Conservation (phyloP, 1,140 invertebrate species). For the Drosophila neocordata region DNA sequence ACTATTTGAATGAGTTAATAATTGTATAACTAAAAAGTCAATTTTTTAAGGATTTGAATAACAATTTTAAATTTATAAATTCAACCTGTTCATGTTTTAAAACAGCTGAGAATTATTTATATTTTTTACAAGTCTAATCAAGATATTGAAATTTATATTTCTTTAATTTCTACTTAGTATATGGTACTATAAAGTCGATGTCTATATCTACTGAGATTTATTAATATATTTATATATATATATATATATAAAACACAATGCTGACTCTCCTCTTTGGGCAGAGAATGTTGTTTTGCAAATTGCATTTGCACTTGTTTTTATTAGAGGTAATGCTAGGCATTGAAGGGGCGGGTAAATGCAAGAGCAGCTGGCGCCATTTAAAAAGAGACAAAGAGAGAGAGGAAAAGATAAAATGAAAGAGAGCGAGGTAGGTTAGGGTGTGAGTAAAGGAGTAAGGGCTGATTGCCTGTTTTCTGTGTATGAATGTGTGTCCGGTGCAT, state of each 20-base stretch:
- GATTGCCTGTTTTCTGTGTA: constrained; percentile 52
- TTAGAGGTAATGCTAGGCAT: constrained; percentile 21
- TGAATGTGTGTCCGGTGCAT: constrained; percentile 71
- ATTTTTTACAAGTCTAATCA: no score
- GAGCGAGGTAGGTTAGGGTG: constrained; percentile 1
- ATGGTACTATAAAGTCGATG: no score
- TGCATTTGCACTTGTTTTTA: constrained; percentile 79
- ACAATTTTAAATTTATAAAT: no score
- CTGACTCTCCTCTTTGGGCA: constrained; percentile 7
- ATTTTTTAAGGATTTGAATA: no score
- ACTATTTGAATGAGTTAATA: no score
- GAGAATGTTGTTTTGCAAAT: constrained; percentile 67
- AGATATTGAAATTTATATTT: no score
- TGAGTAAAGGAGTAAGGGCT: background rate
- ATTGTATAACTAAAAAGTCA: no score
- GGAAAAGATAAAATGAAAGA: background rate
- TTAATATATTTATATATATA: background rate
- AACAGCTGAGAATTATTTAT: no score
- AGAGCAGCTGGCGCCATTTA: constrained; percentile 51
- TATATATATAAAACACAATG: background rate
- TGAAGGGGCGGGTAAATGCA: constrained; percentile 10
- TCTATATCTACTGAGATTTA: background rate
- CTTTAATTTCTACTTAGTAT: no score
- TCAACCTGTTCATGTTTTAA: no score
- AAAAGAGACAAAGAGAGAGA: constrained; percentile 13